These are phyloP conservation scores for Flexamia atlantica DNA, from an alignment of 2,888 invertebrate genomes.

Conservation along the genomic window DNA sequence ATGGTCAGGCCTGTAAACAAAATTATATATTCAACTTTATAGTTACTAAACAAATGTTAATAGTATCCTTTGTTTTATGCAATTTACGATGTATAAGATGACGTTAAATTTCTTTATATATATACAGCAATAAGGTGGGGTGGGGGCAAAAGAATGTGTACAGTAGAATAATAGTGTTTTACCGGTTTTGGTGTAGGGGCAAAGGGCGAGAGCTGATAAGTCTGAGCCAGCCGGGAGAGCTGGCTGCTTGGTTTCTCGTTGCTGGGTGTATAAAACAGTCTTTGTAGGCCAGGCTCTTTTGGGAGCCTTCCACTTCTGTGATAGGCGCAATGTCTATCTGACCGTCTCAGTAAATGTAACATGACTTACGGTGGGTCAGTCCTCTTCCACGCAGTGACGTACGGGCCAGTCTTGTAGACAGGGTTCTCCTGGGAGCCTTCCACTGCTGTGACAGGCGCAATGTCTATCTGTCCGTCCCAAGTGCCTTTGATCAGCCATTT, in stretches of 20 bases:
- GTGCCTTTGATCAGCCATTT: conserved; percentile 88
- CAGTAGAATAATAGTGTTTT: no score
- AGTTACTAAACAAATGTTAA: no score
- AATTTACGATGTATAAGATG: no score
- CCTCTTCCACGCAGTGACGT: conserved; percentile 92
- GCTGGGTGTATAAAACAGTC: no score
- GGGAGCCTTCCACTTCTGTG: conserved; percentile 81
- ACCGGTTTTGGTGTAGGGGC: no score
- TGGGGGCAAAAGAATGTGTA: no score
- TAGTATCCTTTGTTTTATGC: no score
- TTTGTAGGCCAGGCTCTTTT: conserved; percentile 94
- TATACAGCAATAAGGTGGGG: no score
- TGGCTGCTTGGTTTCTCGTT: no score
- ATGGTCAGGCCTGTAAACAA: conserved; percentile 77
- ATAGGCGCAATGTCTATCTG: conserved; percentile 97
- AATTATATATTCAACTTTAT: not conserved
- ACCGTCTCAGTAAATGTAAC: conserved; percentile 95
- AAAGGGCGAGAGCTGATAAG: no score
- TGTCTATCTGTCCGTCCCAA: conserved; percentile 98
- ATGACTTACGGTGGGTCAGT: conserved; percentile 83
- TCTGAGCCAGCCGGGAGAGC: no score
- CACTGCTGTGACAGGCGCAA: conserved; percentile 90
- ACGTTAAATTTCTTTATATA: no score
- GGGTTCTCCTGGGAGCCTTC: conserved; percentile 86
- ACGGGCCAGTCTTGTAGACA: conserved; percentile 94